Percentiles rank a stretch among this genome's conserved stretches.
phyloP scores from a whole-genome alignment of 2,888 invertebrate genomes.

The Branchipolynoe longqiensis region DNA sequence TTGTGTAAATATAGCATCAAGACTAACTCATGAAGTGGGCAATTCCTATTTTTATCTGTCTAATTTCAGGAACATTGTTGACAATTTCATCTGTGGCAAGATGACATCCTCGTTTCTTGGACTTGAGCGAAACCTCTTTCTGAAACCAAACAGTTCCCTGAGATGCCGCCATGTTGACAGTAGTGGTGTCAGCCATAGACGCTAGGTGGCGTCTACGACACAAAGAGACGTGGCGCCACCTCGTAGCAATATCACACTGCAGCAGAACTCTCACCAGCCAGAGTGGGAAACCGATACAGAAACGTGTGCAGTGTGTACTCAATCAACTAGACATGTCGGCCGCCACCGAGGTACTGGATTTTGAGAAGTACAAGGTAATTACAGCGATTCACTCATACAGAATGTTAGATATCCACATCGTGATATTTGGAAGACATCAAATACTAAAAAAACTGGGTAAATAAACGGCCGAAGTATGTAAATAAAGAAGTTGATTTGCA shows the following conservation, averaged over 20 bases:
- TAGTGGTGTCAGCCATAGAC: background rate
- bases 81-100: constrained; percentile 97
- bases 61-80: constrained; percentile 94
- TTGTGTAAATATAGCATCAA: too few species aligned
- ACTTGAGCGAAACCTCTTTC: constrained; percentile 96
- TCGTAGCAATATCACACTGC: too few species aligned
- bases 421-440: background rate
- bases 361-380: constrained; percentile 29
- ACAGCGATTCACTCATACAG: background rate
- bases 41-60: constrained; percentile 96
- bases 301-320: too few species aligned
- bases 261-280: too few species aligned
- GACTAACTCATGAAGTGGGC: constrained; percentile 98
- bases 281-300: too few species aligned
- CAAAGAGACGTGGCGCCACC: background rate
- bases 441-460: background rate
- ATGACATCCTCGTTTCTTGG: constrained; percentile 98
- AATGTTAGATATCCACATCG: background rate
- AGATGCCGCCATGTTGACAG: constrained; percentile 19
- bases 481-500: background rate
- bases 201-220: too few species aligned
- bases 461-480: background rate
- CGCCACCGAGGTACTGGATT: background rate
- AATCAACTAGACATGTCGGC: constrained; percentile 13
- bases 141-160: constrained; percentile 97